These are phyloP conservation scores for Variabilichromis moorii DNA, from an alignment of 2,113 vertebrate genomes.

Conservation along the genomic window DNA sequence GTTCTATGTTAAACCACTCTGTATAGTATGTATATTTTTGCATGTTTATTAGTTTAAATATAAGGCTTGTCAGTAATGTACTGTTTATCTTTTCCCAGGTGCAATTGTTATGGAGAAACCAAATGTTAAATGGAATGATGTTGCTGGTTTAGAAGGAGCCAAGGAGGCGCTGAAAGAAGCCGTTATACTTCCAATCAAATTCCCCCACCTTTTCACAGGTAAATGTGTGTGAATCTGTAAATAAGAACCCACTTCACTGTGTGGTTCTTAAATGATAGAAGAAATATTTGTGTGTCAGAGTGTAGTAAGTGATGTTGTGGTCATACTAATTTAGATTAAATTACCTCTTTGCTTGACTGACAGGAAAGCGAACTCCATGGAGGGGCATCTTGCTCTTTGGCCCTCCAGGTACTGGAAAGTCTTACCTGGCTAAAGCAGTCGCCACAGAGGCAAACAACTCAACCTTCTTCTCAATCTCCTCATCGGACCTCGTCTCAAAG, in stretches of 20 bases:
- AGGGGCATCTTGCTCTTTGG: slow-evolving; percentile 94
- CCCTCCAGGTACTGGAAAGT: slow-evolving; percentile 97
- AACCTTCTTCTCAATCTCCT: slow-evolving; percentile 95
- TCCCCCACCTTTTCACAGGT: slow-evolving; percentile 98
- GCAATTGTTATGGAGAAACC: slow-evolving; percentile 97
- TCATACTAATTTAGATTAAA: not conserved
- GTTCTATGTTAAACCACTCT: not conserved
- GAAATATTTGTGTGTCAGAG: not conserved
- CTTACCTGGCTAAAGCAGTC: slow-evolving; percentile 95
- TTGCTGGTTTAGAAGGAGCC: slow-evolving; percentile 92
- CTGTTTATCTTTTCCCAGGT: slow-evolving; percentile 61
- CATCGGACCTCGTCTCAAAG: slow-evolving; percentile 95
- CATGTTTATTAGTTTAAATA: not conserved
- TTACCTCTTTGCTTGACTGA: not conserved
- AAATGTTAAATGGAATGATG: slow-evolving; percentile 93
- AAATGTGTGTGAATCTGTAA: not conserved
- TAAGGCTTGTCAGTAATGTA: not conserved
- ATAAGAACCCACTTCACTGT: not conserved
- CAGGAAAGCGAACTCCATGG: slow-evolving; percentile 97
- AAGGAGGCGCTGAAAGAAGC: slow-evolving; percentile 98
- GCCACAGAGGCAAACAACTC: slow-evolving; percentile 98
- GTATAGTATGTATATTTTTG: not conserved
- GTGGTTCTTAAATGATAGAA: not conserved
- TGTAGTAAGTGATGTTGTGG: not conserved
- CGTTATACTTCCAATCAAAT: slow-evolving; percentile 97